phyloP scores from a whole-genome alignment of 2,113 vertebrate genomes.

The Cyanoliseus patagonus region DNA sequence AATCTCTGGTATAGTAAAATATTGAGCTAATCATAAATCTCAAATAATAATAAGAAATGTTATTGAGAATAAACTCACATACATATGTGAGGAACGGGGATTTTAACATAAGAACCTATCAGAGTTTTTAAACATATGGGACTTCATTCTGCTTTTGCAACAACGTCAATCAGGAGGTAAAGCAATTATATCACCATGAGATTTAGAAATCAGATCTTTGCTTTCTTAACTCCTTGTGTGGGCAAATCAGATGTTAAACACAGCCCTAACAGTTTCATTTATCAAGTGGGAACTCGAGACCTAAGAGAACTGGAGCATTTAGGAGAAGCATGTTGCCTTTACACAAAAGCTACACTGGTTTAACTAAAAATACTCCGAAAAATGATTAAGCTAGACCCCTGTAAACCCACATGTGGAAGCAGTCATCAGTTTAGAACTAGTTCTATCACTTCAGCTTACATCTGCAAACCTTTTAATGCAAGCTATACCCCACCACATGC shows the following conservation, averaged over 20 bases:
- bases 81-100: background rate
- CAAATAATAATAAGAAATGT: background rate
- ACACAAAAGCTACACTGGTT: background rate
- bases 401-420: rapidly evolving
- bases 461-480: background rate
- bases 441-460: background rate
- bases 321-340: background rate
- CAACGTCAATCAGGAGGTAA: background rate
- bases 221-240: background rate
- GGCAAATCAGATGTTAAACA: background rate
- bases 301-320: background rate
- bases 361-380: background rate
- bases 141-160: slow-evolving; percentile 3
- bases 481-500: background rate
- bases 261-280: background rate
- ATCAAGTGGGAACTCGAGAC: background rate
- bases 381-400: background rate
- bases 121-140: slow-evolving; percentile 19
- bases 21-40: background rate
- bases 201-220: background rate
- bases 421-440: background rate
- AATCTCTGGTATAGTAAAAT: background rate
- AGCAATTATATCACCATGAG: background rate
- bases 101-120: slow-evolving; percentile 1
- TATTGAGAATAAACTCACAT: background rate